phyloP scores from a whole-genome alignment of 2,113 vertebrate species.

The Myrmecophaga tridactyla region DNA sequence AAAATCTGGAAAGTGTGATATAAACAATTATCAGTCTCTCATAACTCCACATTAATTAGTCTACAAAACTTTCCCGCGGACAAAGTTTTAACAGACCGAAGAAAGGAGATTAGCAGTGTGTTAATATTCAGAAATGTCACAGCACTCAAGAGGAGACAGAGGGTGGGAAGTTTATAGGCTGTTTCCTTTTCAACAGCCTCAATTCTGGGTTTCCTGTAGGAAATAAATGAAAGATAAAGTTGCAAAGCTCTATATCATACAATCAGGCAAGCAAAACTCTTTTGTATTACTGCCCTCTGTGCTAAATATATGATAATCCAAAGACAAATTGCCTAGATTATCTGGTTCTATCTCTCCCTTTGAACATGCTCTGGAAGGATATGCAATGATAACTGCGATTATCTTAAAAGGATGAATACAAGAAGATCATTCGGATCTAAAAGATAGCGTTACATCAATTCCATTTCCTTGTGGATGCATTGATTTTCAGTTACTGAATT shows the following conservation, averaged over 20 bases:
- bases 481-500: constrained; percentile 2
- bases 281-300: neutral
- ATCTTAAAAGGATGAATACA: neutral
- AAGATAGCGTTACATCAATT: neutral
- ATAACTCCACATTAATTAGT: neutral
- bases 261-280: fast-evolving
- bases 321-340: neutral
- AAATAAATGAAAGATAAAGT: neutral
- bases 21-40: neutral
- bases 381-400: neutral
- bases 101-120: neutral
- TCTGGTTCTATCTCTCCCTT: neutral
- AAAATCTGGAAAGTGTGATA: neutral
- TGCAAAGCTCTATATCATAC: no score
- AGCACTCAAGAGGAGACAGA: fast-evolving
- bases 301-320: constrained; percentile 14
- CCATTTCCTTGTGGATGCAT: neutral
- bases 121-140: no score
- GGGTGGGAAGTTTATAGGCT: no score
- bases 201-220: neutral
- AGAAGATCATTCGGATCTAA: constrained; percentile 21
- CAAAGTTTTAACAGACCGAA: neutral
- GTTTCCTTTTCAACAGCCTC: neutral
- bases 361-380: neutral
- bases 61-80: neutral